A percentile compares a stretch with the other conserved stretches of the same genome.
These are phyloP conservation scores for Lacanobia wlatinum DNA, from an alignment of 2,888 invertebrate genomes.

Conservation along the genomic window DNA sequence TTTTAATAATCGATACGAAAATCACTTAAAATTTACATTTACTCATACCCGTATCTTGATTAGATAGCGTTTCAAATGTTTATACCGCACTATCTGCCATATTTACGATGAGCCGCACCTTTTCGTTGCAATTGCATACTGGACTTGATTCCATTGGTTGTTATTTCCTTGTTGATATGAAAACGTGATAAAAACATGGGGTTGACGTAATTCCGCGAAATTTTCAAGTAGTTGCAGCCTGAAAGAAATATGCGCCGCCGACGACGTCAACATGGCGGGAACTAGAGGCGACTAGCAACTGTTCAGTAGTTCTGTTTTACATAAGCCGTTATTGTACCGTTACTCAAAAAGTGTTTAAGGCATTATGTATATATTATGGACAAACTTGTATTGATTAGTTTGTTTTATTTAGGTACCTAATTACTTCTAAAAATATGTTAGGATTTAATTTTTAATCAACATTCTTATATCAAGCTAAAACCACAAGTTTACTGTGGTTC, in stretches of 20 bases:
- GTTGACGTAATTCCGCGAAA: constrained; percentile 38
- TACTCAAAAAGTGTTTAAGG: constrained; percentile 26
- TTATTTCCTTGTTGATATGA: constrained; percentile 42
- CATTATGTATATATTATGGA: constrained; percentile 14
- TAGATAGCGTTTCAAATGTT: constrained; percentile 59
- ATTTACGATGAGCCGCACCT: constrained; percentile 52
- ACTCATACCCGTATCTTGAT: constrained; percentile 48
- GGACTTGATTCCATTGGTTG: constrained; percentile 36
- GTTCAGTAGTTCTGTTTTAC: constrained; percentile 16
- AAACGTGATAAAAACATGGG: constrained; percentile 46
- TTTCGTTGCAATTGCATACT: constrained; percentile 53
- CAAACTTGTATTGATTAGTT: constrained; percentile 23
- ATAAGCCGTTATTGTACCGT: constrained; percentile 52
- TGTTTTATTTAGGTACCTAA: constrained; percentile 15
- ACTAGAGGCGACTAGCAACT: neutral
- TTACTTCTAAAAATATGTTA: neutral
- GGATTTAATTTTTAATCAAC: neutral
- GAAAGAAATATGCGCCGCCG: constrained; percentile 22
- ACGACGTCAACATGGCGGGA: neutral
- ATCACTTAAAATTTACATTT: constrained; percentile 47
- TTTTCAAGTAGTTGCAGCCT: constrained; percentile 28
- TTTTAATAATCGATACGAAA: constrained; percentile 39
- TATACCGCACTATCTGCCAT: constrained; percentile 33
- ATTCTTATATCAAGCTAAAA: neutral
- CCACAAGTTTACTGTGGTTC: neutral